Base-by-base conservation (phyloP, 2,888 invertebrate genomes). In the Acrobasis repandana region DNA sequence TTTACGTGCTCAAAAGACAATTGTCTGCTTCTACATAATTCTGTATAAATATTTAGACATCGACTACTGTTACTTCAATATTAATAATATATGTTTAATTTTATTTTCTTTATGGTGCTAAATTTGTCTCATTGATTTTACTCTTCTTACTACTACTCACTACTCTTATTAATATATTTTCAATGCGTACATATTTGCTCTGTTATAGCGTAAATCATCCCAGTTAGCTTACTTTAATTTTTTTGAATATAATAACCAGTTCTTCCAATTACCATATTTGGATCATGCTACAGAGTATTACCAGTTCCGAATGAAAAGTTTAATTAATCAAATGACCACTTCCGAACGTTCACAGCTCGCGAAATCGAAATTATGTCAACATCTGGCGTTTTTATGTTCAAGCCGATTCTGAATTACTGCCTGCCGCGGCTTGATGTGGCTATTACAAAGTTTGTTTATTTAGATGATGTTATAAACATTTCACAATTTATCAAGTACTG, bases 381-480 rank as follows among this genome's bases (percentile, higher is more conserved):
- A 58, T 47, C 57, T 58, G 57, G 34, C 34, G 34, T 58, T 58
- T 58, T 58, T 58, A 58, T 48, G 57, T 36, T 48, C 9, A 47
- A 9, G 18, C 48, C 14, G 3, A 36, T 18, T 48, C 48, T 11
- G 28, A 3, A 48, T 58, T 58, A 58, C 57, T 48, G 57, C 28
- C 28, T n/a, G 33, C 48, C 11, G 36, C 34, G 48, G 48, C 34
- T 57, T 58, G 57, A 58, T 48, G 57, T 58, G 57, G 36, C 48
- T 33, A 18, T 58, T 48, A 34, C 9, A 34, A 49, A 48, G 16
- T 48, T 48, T 58, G 43, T 43, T 43, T 43, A 43, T 43, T 43
- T 43, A 43, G 43, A 43, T 43, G 43, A 43, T 43, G 43, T n/a
- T 43, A 14, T 43, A 43, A n/a, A 38, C 10, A 11, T 38, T 38